phyloP scores from a whole-genome alignment of 2,113 vertebrate genomes.

The Mesembrinibis cayennensis region DNA sequence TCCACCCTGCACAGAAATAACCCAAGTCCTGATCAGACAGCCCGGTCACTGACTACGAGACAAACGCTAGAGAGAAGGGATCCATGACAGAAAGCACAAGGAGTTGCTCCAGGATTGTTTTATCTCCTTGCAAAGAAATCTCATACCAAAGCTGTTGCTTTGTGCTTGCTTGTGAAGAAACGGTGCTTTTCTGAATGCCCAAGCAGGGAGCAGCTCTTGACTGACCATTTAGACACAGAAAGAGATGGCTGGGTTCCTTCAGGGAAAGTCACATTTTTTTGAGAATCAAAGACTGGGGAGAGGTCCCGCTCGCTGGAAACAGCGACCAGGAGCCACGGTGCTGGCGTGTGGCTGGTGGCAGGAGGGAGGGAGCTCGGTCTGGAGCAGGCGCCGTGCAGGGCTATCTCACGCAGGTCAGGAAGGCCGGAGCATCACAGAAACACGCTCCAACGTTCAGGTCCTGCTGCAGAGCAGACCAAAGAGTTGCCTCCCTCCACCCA shows the following conservation, averaged over 20 bases:
- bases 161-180: background rate
- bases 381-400: background rate
- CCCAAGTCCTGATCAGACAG: background rate
- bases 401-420: background rate
- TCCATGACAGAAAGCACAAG: fast-evolving
- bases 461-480: background rate
- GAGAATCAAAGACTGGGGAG: background rate
- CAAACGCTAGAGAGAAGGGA: background rate
- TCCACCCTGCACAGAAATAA: background rate
- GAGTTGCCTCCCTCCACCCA: no score
- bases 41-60: fast-evolving
- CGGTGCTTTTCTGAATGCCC: background rate
- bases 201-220: background rate
- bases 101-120: background rate
- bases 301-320: background rate
- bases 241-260: background rate
- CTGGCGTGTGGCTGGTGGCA: background rate
- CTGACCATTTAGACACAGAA: background rate
- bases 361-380: background rate
- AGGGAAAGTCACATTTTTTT: background rate
- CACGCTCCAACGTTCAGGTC: background rate
- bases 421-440: background rate
- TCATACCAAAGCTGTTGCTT: background rate
- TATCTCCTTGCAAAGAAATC: background rate
- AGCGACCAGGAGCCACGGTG: background rate